These are phyloP conservation scores for Melopsittacus undulatus DNA, from an alignment of 2,797 vertebrate species.

Conservation along the genomic window DNA sequence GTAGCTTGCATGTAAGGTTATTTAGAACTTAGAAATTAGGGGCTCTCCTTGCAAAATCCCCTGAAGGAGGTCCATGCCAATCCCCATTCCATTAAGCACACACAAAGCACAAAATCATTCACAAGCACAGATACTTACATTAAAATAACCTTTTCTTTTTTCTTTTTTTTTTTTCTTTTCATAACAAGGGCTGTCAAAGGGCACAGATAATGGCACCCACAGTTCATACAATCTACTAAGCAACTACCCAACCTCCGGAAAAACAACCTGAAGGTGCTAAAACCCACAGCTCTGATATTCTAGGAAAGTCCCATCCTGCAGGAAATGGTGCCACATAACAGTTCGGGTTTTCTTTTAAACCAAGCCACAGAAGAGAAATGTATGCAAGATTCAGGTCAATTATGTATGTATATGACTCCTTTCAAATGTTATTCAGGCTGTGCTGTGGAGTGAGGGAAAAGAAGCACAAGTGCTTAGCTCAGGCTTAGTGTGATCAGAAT, in stretches of 20 bases:
- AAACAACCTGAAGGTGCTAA: not conserved
- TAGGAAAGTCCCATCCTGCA: not conserved
- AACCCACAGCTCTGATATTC: not conserved
- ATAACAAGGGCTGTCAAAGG: not conserved
- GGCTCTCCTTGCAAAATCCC: rapidly evolving
- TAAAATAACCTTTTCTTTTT: not conserved
- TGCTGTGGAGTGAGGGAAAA: not conserved
- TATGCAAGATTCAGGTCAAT: not conserved
- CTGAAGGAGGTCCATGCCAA: not conserved
- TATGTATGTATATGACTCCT: not conserved
- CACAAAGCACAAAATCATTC: not conserved
- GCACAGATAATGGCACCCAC: not conserved
- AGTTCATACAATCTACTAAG: not conserved
- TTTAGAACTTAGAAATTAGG: not conserved
- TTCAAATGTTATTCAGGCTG: not conserved
- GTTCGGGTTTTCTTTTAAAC: not conserved
- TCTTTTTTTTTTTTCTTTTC: not conserved
- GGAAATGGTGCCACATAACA: not conserved
- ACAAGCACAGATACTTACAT: not conserved
- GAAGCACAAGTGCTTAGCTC: not conserved
- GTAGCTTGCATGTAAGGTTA: not conserved
- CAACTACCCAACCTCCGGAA: not conserved
- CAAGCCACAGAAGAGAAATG: not conserved
- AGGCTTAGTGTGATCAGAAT: not conserved
- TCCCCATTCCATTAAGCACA: not conserved